A percentile compares a stretch with the other conserved stretches of the same genome.
These are phyloP conservation scores for Oscheius sp. DNA, from an alignment of 2,888 invertebrate genomes.

Conservation along the genomic window DNA sequence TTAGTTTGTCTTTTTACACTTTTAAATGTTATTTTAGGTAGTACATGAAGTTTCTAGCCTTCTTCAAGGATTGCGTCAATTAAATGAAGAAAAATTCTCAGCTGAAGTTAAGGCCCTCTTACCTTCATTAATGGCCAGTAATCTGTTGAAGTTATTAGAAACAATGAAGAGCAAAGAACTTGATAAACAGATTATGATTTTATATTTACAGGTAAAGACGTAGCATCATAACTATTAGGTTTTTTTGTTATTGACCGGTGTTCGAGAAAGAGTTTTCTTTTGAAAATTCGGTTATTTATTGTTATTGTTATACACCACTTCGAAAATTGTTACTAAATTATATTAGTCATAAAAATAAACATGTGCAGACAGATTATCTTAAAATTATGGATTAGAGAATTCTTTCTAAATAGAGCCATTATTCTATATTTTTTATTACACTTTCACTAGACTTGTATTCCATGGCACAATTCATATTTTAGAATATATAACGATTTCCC, in stretches of 20 bases:
- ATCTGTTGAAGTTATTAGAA: slow-evolving; percentile 18
- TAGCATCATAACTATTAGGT: background rate
- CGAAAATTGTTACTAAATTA: too few relatives aligned
- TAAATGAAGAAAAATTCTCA: slow-evolving; percentile 37
- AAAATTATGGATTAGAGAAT: too few relatives aligned
- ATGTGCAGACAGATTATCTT: too few relatives aligned
- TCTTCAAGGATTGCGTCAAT: slow-evolving; percentile 35
- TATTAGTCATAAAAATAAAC: too few relatives aligned
- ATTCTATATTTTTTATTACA: too few relatives aligned
- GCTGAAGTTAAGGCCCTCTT: slow-evolving; percentile 38
- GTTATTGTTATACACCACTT: too few relatives aligned
- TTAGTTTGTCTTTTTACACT: slow-evolving; percentile 31
- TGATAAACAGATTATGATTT: slow-evolving; percentile 27
- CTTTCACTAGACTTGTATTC: too few relatives aligned
- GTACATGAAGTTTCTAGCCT: slow-evolving; percentile 51
- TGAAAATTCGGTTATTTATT: too few relatives aligned
- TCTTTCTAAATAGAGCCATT: too few relatives aligned
- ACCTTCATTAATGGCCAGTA: slow-evolving; percentile 31
- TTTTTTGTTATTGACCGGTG: background rate
- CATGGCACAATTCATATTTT: too few relatives aligned
- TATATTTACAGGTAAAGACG: slow-evolving; percentile 20
- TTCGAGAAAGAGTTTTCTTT: too few relatives aligned
- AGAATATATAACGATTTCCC: background rate
- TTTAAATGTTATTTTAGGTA: slow-evolving; percentile 32
- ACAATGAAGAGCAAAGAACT: slow-evolving; percentile 29